A percentile compares a stretch with the other conserved stretches of the same genome.
phyloP scores from a whole-genome alignment of 2,113 vertebrate species.

The Sterna hirundo region DNA sequence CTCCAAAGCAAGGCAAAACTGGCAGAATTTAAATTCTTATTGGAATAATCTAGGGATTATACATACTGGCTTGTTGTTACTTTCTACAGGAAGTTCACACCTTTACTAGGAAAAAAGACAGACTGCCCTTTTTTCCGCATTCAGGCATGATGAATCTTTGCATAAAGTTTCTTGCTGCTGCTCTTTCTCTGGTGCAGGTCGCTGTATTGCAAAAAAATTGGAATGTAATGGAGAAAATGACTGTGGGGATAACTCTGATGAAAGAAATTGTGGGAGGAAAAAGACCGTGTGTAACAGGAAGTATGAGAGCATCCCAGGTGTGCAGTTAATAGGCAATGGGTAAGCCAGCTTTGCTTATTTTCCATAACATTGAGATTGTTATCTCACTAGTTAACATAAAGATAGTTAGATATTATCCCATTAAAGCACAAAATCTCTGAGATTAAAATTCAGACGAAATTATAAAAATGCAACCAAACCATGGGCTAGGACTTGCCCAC shows the following conservation, averaged over 20 bases:
- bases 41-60: background rate
- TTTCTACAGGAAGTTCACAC: background rate
- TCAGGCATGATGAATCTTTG: background rate
- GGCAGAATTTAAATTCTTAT: background rate
- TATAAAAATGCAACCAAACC: background rate
- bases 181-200: slow-evolving; percentile 74
- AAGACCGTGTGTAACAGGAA: slow-evolving; percentile 69
- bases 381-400: background rate
- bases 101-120: background rate
- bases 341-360: slow-evolving; percentile 63
- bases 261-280: slow-evolving; percentile 77
- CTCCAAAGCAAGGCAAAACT: background rate
- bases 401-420: background rate
- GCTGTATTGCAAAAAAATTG: slow-evolving; percentile 82
- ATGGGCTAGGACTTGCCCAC: background rate
- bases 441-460: background rate
- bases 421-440: background rate
- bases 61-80: background rate
- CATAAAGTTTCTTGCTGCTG: background rate
- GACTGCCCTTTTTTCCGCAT: background rate
- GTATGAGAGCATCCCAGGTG: slow-evolving; percentile 75
- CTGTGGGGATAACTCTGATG: slow-evolving; percentile 92
- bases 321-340: slow-evolving; percentile 82
- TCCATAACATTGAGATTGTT: background rate
- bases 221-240: slow-evolving; percentile 91